Base-by-base conservation (phyloP, 2,113 vertebrate species). In the Laticauda laticaudata region DNA sequence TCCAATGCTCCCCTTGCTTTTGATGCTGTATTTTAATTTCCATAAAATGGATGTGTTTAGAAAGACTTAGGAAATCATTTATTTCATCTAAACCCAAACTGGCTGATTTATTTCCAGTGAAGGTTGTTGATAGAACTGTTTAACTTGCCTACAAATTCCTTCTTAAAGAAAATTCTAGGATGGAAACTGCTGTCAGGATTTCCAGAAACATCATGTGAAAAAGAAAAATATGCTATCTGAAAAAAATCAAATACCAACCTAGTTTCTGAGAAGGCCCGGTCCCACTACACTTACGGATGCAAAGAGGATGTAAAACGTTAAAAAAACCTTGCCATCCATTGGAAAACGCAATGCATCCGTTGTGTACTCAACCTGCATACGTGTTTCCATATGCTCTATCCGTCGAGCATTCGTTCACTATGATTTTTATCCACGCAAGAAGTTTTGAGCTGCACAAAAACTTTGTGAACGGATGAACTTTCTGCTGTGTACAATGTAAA, bases 61-160 rank as follows among this genome's bases (percentile, higher is more conserved):
- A 64, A 81, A 43, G 15, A 90, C 91, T 89, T 11, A 26, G 0
- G 1, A 14, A 1, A 90, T 92, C 64, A 29, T 45, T 89, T 85
- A 56, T 45, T 92, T 29, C n/a, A 75, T 89, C 87, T 81, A n/a
- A 55, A 29, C 45, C 18, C 24, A 4, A 45, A 92, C 3, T 45
- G 61, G 61, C 29, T 89, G 87, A 57, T 92, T 89, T 85, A 89
- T 92, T 81, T 89, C 56, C 23, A 85, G 18, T 57, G 34, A 48
- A 21, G 4, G 91, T 90, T 56, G n/a, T 54, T 85, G 51, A 54
- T 11, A 56, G 53, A n/a, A 54, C 34, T 91, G 69, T 56, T 56
- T 43, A 59, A 34, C 9, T 18, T 11, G 0, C 89, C 91, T 0
- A 0, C n/a, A 91, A 43, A n/a, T 55, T 59, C 39, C 81, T 91